phyloP scores from a whole-genome alignment of 1,140 invertebrate genomes.

The Cotesia chilonis region DNA sequence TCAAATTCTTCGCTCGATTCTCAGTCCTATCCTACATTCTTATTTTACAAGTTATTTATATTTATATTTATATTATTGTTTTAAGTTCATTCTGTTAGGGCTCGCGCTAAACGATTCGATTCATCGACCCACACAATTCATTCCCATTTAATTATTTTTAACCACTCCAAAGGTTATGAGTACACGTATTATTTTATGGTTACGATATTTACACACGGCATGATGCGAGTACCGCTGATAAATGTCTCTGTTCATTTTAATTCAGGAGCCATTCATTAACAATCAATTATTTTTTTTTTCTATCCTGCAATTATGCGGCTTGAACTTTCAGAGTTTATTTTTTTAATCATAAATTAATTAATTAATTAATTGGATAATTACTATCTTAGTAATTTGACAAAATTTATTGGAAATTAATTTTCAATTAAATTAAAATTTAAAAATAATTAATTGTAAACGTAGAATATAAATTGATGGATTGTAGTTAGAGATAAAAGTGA shows the following conservation, averaged over 20 bases:
- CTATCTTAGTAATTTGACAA: not conserved
- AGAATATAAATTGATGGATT: not conserved
- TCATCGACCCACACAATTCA: constrained; percentile 37
- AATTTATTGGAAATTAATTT: too few relatives aligned
- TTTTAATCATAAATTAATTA: too few relatives aligned
- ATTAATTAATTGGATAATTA: not conserved
- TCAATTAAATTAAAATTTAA: too few relatives aligned
- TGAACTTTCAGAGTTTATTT: not conserved
- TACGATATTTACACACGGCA: too few relatives aligned
- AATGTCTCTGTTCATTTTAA: constrained; percentile 19
- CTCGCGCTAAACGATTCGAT: constrained; percentile 33
- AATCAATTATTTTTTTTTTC: constrained; percentile 2
- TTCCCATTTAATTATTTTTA: constrained; percentile 24
- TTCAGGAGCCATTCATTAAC: constrained; percentile 15
- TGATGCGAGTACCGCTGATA: constrained; percentile 27
- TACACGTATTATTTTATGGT: constrained; percentile 6
- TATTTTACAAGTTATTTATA: not conserved
- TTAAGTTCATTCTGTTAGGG: not conserved
- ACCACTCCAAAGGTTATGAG: constrained; percentile 33
- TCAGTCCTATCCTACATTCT: constrained; percentile 27
- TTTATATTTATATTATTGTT: constrained; percentile 1
- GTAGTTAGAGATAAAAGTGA: too few relatives aligned
- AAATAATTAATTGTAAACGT: not conserved
- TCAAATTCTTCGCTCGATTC: too few relatives aligned
- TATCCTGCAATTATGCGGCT: not conserved